Evolutionary conservation across 2,888 invertebrate species (phyloP), one percentile per base, ranked within the genome.

Genomic region (Leptothorax acervorum): DNA sequence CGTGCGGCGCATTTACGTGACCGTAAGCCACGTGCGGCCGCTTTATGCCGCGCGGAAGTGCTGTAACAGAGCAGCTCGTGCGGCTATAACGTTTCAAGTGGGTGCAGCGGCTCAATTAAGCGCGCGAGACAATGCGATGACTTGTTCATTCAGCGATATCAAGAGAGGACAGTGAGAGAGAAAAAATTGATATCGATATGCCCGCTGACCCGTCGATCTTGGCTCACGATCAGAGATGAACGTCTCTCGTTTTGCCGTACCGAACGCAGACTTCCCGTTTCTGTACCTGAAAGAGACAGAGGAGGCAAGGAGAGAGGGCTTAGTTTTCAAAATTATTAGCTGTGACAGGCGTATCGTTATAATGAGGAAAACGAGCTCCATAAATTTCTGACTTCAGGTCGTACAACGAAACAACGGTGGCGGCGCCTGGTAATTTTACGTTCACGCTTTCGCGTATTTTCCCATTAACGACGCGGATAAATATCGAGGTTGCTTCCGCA

Each of bases 381-480:
- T 65, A 68, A 31, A 75, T 66, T 23, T 18, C 11, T 11, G 63
- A 39, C 70, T 55, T 48, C 31, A 57, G 23, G 70, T 75, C 65
- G 70, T 71, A n/a, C 9, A 70, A 70, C 18, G 60, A 82, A 28
- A 65, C 18, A 39, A 45, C 55, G 53, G 18, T 35, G 51, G 45
- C 45, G 53, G 23, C 23, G 23, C 51, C 8, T 8, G 23, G 42
- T 15, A 53, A 74, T 66, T 86, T 84, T 66, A 62, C 83, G 88
- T 89, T 90, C 88, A 89, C 90, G 90, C 90, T 89, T 88, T 90
- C 89, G 84, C 90, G 79, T 86, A 86, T 90, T 88, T 89, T 83
- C 84, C 85, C 87, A 88, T 90, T 90, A 88, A 87, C 81, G 75
- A 86, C 60, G 71, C 84, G 82, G 85, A 85, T 84, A 90, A 89